These are phyloP conservation scores for Crenichthys baileyi DNA, from an alignment of 2,797 vertebrate species.

Conservation along the genomic window DNA sequence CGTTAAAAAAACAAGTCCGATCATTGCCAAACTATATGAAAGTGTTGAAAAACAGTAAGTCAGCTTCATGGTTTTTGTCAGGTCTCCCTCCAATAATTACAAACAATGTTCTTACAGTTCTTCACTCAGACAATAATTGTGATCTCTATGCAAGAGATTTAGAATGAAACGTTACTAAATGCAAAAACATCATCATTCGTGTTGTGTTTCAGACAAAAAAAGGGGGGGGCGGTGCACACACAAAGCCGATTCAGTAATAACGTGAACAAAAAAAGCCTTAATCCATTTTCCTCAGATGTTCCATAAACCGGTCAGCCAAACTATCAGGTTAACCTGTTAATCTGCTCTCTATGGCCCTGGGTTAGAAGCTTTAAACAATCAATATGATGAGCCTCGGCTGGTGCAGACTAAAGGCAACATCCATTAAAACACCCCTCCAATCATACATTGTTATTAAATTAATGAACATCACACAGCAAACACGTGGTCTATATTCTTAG, in stretches of 20 bases:
- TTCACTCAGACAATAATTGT: background rate
- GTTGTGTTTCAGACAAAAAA: background rate
- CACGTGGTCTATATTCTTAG: background rate
- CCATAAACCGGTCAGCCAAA: conserved; percentile 35
- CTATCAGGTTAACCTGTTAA: conserved; percentile 76
- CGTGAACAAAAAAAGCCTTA: conserved; percentile 42
- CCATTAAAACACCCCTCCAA: conserved; percentile 43
- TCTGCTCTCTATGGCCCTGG: conserved; percentile 61
- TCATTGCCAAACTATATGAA: background rate
- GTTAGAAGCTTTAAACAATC: conserved; percentile 71
- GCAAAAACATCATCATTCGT: background rate
- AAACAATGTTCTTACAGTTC: background rate
- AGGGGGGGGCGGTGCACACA: background rate
- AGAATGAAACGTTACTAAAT: background rate
- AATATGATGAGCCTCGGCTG: conserved; percentile 66
- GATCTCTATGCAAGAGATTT: background rate
- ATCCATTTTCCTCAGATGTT: conserved; percentile 64
- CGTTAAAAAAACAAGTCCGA: background rate
- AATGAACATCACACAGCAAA: background rate
- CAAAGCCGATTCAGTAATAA: conserved; percentile 34
- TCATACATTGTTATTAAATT: conserved; percentile 36
- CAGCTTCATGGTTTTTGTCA: too few species aligned
- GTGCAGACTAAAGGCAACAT: conserved; percentile 33
- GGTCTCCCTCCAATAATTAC: background rate
- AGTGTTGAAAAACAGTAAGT: background rate